Percentiles rank a stretch among this genome's conserved stretches.
Evolutionary conservation across 2,888 invertebrate species (phyloP).

Genomic region (Heliconius cydno): DNA sequence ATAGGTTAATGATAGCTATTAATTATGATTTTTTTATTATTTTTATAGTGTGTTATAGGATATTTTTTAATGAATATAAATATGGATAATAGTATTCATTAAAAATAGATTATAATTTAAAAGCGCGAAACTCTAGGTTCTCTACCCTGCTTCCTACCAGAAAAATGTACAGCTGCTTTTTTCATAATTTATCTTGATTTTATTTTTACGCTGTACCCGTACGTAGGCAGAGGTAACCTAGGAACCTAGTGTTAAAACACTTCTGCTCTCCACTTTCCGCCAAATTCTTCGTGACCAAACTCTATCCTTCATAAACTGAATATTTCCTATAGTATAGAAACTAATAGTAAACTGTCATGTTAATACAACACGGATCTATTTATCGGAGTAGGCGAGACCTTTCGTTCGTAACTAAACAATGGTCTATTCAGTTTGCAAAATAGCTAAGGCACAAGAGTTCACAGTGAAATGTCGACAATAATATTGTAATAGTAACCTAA

Average conservation of each 20-base stretch:
- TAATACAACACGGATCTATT: constrained; percentile 61
- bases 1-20: constrained; percentile 7
- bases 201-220: too few species aligned
- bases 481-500: constrained; percentile 47
- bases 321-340: constrained; percentile 38
- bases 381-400: constrained; percentile 69
- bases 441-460: constrained; percentile 57
- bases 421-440: constrained; percentile 72
- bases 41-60: not conserved
- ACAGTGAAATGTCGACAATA: constrained; percentile 60
- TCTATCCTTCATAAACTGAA: not conserved
- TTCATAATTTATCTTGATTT: too few species aligned
- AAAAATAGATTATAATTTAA: too few species aligned
- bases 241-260: too few species aligned
- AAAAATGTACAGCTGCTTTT: too few species aligned
- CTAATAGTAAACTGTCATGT: constrained; percentile 65
- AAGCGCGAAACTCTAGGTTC: too few species aligned
- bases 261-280: too few species aligned
- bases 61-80: constrained; percentile 5
- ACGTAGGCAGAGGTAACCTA: too few species aligned
- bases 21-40: constrained; percentile 1
- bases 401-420: constrained; percentile 75
- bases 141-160: too few species aligned
- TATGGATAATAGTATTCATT: too few species aligned
- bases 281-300: not conserved